These are phyloP conservation scores for Chrysemys picta DNA, from an alignment of 2,113 vertebrate genomes.

Conservation along the genomic window DNA sequence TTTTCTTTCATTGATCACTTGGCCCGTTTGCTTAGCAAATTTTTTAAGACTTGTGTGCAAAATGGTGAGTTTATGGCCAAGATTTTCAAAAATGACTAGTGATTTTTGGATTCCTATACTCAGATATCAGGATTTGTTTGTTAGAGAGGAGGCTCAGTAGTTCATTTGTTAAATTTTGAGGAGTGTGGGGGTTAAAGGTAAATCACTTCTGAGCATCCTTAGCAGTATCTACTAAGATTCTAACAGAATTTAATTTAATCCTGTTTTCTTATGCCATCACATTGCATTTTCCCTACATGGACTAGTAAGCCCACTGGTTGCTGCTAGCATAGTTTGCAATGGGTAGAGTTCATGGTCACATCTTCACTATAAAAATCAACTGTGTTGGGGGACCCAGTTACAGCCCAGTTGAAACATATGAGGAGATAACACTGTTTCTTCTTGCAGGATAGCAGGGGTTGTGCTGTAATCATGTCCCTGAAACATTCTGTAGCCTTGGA, in stretches of 20 bases:
- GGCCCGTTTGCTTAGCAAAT: neutral
- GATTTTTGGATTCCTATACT: neutral
- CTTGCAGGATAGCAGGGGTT: neutral
- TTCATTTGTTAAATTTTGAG: neutral
- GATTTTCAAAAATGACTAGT: neutral
- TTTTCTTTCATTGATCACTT: neutral
- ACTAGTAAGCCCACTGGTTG: neutral
- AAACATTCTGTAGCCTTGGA: slow-evolving; percentile 54
- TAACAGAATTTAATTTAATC: neutral
- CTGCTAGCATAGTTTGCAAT: neutral
- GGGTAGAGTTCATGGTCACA: neutral
- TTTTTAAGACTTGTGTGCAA: neutral
- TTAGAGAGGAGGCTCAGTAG: neutral
- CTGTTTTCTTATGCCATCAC: neutral
- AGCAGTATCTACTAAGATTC: neutral
- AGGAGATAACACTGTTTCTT: neutral
- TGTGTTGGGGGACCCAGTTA: neutral
- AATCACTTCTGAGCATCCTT: neutral
- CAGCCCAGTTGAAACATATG: neutral
- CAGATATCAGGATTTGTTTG: neutral
- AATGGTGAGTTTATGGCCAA: neutral
- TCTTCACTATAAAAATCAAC: neutral
- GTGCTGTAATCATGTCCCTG: slow-evolving; percentile 47
- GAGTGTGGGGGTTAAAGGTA: neutral
- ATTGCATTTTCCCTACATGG: neutral